Evolutionary conservation across 2,113 vertebrate species (phyloP).

Genomic region (Mionectes macconnelli): DNA sequence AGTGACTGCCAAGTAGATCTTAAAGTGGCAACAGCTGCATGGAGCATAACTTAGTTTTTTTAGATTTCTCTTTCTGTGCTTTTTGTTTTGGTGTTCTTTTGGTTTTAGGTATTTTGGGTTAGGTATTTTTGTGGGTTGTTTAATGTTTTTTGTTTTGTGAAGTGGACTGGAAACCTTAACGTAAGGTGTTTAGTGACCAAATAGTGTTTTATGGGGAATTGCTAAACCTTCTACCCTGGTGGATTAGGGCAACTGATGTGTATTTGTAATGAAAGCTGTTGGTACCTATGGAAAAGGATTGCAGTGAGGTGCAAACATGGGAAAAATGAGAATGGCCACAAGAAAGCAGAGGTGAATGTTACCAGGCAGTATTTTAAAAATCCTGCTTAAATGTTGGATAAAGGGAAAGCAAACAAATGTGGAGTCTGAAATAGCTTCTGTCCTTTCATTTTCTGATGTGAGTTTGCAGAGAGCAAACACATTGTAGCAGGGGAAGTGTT

Average conservation of each 20-base stretch:
- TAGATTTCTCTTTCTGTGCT: background rate
- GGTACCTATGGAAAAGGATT: background rate
- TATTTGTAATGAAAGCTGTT: background rate
- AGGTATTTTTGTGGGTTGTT: background rate
- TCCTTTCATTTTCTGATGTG: background rate
- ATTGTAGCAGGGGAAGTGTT: background rate
- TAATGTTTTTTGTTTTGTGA: background rate
- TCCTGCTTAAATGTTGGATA: background rate
- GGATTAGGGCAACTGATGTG: background rate
- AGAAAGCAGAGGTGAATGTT: background rate
- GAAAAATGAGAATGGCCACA: background rate
- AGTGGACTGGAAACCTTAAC: background rate
- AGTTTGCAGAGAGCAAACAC: background rate
- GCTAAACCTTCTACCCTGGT: background rate
- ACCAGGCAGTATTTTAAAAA: background rate
- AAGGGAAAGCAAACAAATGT: background rate
- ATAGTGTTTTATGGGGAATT: background rate
- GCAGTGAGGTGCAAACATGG: background rate
- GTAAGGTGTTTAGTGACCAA: background rate
- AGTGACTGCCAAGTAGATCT: background rate
- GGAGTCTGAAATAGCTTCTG: background rate
- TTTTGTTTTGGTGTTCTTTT: background rate
- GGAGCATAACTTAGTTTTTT: background rate
- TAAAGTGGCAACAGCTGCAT: conserved; percentile 7
- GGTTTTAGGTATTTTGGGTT: background rate